phyloP scores from a whole-genome alignment of 2,797 vertebrate species.

The Yasuhikotakia modesta region DNA sequence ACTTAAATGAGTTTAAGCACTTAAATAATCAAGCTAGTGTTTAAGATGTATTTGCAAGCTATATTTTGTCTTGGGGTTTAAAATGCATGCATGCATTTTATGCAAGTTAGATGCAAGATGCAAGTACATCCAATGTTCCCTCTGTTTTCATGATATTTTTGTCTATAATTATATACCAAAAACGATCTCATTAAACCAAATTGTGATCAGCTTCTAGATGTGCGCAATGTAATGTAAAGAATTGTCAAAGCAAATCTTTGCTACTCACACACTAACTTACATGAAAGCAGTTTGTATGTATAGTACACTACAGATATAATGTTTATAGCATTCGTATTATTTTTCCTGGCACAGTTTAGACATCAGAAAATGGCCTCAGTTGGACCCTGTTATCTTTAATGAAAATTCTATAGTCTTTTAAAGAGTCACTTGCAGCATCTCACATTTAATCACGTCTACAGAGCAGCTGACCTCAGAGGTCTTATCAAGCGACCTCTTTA shows the following conservation, averaged over 20 bases:
- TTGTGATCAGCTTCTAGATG: background rate
- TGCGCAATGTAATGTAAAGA: no score
- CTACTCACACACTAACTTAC: background rate
- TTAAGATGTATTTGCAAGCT: background rate
- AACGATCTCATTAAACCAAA: background rate
- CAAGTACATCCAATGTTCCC: background rate
- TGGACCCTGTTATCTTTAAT: slow-evolving; percentile 23
- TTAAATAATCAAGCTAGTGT: background rate
- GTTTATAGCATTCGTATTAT: slow-evolving; percentile 1
- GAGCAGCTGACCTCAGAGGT: slow-evolving; percentile 29
- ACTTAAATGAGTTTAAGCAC: background rate
- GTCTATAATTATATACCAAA: background rate
- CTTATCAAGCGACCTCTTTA: slow-evolving; percentile 50
- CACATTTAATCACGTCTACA: slow-evolving; percentile 35
- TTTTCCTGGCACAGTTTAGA: background rate
- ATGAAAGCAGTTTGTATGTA: background rate
- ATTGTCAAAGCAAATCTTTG: background rate
- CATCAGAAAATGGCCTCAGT: background rate
- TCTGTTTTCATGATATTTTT: background rate
- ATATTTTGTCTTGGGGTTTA: background rate
- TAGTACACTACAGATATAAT: background rate
- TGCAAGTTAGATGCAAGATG: no score
- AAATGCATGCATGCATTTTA: background rate
- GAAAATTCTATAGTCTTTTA: slow-evolving; percentile 20
- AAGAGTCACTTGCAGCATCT: slow-evolving; percentile 25